Evolutionary conservation across 2,113 vertebrate species (phyloP), one percentile per base, ranked within the genome.

Genomic region (Hystrix cristata): DNA sequence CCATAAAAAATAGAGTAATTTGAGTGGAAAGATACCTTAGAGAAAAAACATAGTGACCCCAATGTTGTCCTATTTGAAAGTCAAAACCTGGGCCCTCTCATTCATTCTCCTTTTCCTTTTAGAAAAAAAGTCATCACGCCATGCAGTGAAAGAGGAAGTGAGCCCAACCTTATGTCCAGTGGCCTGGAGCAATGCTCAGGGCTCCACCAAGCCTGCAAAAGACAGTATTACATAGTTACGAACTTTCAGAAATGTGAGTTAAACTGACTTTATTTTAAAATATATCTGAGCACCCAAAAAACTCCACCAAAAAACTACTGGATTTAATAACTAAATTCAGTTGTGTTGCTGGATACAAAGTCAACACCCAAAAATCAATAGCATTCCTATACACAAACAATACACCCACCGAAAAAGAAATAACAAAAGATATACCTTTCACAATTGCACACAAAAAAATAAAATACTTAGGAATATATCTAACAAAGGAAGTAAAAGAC

Each of bases 231-330:
- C 0, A 15, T 60, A 34, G 21, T 88, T 53, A 59, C 0, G 34
- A 43, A 64, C 64, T 83, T 91, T 60, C 34, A 71, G 29, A 94
- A 92, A 60, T 21, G 5, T 83, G 67, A 69, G 25, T 13, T 29
- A 93, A 74, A 16, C 72, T n/a, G 7, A 27, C 46, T 83, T 90
- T 69, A 59, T 78, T 84, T 88, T 71, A 81, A 38, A 93, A 71
- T 57, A 23, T 78, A 34, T 46, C 25, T n/a, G n/a, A n/a, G n/a
- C n/a, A n/a, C n/a, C n/a, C n/a, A n/a, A n/a, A n/a, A n/a, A n/a
- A n/a, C n/a, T n/a, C n/a, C n/a, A n/a, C n/a, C n/a, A n/a, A n/a
- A n/a, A n/a, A n/a, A n/a, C n/a, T n/a, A n/a, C n/a, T n/a, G n/a
- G n/a, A n/a, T n/a, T n/a, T n/a, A n/a, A n/a, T n/a, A n/a, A n/a